Evolutionary conservation across 2,113 vertebrate genomes (phyloP).

Genomic region (Dasyurus viverrinus): DNA sequence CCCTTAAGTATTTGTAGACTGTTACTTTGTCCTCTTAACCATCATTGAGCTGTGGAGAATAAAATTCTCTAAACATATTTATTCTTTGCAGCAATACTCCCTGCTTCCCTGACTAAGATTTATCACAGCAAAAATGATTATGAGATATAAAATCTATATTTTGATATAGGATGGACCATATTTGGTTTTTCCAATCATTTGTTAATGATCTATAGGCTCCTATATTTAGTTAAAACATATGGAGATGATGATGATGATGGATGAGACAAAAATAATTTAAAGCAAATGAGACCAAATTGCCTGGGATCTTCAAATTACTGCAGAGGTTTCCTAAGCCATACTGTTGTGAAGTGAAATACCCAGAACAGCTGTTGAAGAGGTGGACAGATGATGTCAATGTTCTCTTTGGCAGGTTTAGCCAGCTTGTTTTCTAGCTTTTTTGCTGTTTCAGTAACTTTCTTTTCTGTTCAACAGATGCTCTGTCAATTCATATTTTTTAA

Average conservation of each 20-base stretch:
- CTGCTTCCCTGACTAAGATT: neutral
- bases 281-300: neutral
- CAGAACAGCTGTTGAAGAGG: neutral
- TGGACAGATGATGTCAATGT: too few species aligned
- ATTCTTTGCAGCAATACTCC: neutral
- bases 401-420: neutral
- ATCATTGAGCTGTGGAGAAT: neutral
- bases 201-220: neutral
- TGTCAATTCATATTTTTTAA: slow-evolving; percentile 4
- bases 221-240: slow-evolving; percentile 32
- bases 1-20: neutral
- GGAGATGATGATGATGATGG: neutral
- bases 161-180: slow-evolving; percentile 16
- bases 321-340: neutral
- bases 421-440: neutral
- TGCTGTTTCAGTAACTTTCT: neutral
- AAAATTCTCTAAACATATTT: neutral
- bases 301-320: neutral
- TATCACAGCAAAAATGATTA: neutral
- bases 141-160: slow-evolving; percentile 5
- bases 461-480: neutral
- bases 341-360: neutral
- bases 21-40: neutral
- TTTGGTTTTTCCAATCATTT: slow-evolving; percentile 32
- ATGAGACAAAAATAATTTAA: slow-evolving; percentile 13